phyloP scores from a whole-genome alignment of 1,140 invertebrate genomes.

The Monochamus saltuarius region DNA sequence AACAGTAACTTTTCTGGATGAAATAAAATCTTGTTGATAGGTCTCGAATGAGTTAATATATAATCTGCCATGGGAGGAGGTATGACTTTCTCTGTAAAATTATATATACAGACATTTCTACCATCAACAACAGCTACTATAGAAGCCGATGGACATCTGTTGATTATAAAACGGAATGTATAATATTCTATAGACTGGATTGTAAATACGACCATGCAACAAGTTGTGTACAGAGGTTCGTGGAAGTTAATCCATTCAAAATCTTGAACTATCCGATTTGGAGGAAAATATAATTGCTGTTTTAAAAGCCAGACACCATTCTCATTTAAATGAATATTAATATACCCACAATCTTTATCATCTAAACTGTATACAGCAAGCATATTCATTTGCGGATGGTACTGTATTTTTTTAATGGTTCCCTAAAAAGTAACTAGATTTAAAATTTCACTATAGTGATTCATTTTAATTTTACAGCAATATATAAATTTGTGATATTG shows the following conservation, averaged over 20 bases:
- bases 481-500: background rate
- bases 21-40: constrained; percentile 33
- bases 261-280: constrained; percentile 17
- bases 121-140: constrained; percentile 34
- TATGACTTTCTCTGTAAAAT: constrained; percentile 29
- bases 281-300: constrained; percentile 27
- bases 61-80: constrained; percentile 28
- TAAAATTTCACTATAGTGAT: background rate
- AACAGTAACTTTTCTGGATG: constrained; percentile 1
- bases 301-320: constrained; percentile 38
- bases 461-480: background rate
- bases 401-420: constrained; percentile 27
- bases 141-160: constrained; percentile 12
- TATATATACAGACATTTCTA: constrained; percentile 23
- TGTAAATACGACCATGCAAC: constrained; percentile 28
- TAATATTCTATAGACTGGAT: constrained; percentile 16
- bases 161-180: constrained; percentile 23
- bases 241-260: constrained; percentile 28
- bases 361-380: constrained; percentile 23
- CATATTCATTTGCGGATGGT: constrained; percentile 30
- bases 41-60: constrained; percentile 17
- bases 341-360: background rate
- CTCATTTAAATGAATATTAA: constrained; percentile 28
- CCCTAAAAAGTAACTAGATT: constrained; percentile 27
- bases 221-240: constrained; percentile 17